A percentile compares a stretch with the other conserved stretches of the same genome.
Evolutionary conservation across 2,888 invertebrate genomes (phyloP).

Genomic region (Eutolmus rufibarbis): DNA sequence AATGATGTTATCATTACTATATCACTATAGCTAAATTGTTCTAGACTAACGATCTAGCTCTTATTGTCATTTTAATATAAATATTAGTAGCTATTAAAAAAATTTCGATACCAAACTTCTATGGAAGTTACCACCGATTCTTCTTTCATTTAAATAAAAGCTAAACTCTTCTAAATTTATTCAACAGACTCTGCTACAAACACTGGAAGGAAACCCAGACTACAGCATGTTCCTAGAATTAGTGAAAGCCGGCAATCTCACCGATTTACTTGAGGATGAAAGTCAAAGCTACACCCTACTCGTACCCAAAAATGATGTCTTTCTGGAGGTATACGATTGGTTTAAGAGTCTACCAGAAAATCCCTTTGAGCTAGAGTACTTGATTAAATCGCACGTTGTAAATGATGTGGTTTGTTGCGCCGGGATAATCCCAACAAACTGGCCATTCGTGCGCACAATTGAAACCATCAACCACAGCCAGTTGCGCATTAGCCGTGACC

Average conservation of each 20-base stretch:
- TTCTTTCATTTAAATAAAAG: background rate
- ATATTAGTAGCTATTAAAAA: background rate
- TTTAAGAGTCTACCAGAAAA: slow-evolving; percentile 52
- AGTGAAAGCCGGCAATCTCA: slow-evolving; percentile 58
- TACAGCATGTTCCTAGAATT: slow-evolving; percentile 61
- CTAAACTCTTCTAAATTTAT: background rate
- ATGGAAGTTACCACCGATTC: background rate
- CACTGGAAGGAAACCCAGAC: slow-evolving; percentile 58
- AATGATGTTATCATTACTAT: too few species aligned
- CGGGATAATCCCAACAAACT: slow-evolving; percentile 61
- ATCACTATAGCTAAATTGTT: too few species aligned
- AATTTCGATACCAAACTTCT: background rate
- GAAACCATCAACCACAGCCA: slow-evolving; percentile 58
- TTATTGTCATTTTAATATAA: too few species aligned
- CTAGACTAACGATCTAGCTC: too few species aligned
- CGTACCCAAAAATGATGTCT: slow-evolving; percentile 62
- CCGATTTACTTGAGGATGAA: slow-evolving; percentile 55
- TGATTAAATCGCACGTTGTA: slow-evolving; percentile 60
- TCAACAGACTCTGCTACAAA: slow-evolving; percentile 55
- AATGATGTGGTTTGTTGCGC: slow-evolving; percentile 62
- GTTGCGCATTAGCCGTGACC: slow-evolving; percentile 60
- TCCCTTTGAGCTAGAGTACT: slow-evolving; percentile 53
- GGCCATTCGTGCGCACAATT: slow-evolving; percentile 62
- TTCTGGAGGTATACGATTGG: slow-evolving; percentile 57
- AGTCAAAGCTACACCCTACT: slow-evolving; percentile 58